A percentile compares a stretch with the other conserved stretches of the same genome.
Evolutionary conservation across 2,797 vertebrate genomes (phyloP).

Genomic region (Pangasius mekongensis): DNA sequence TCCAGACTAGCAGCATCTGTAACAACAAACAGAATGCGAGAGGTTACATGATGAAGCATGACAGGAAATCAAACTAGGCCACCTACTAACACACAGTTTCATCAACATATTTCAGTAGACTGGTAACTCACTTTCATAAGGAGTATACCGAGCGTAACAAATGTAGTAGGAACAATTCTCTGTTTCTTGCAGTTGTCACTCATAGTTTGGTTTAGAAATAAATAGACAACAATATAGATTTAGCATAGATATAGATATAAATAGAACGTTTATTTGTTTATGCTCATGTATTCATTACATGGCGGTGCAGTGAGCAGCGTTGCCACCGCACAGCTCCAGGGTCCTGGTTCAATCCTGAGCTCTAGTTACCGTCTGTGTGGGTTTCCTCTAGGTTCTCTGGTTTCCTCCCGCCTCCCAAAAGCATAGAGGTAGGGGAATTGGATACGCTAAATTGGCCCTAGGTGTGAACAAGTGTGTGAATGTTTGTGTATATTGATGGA

Average conservation of each 20-base stretch:
- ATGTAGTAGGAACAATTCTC: neutral
- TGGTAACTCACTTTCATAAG: neutral
- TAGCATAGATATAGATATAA: neutral
- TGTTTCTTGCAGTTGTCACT: neutral
- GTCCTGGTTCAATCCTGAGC: neutral
- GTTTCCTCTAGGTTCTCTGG: neutral
- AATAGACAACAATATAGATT: neutral
- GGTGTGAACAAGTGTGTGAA: neutral
- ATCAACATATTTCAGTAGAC: neutral
- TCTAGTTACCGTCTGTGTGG: neutral
- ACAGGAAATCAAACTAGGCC: constrained; percentile 44
- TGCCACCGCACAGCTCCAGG: neutral
- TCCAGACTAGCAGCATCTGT: neutral
- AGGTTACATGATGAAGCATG: constrained; percentile 6
- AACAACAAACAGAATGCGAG: neutral
- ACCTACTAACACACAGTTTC: constrained; percentile 4
- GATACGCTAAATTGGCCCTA: neutral
- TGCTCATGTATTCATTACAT: neutral
- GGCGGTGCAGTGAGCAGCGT: neutral
- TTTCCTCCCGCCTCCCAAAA: neutral
- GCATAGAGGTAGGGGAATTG: neutral
- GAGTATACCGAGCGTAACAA: neutral
- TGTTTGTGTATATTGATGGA: neutral
- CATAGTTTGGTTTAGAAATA: neutral
- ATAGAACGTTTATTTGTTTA: neutral